Evolutionary conservation across 2,797 vertebrate genomes (phyloP).

Genomic region (Gambusia yucatana): DNA sequence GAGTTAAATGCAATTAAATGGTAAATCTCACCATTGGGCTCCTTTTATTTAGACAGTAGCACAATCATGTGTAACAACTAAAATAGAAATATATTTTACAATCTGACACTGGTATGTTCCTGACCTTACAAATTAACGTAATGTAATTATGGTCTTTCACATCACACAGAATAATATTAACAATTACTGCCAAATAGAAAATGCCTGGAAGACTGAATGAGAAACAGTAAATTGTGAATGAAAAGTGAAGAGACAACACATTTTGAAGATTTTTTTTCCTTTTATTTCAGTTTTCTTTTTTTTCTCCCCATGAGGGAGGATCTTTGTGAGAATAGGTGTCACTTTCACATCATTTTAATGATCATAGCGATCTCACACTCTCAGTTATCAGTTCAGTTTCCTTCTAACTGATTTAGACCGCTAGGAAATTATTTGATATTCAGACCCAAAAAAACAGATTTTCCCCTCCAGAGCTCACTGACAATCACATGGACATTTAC

Average conservation of each 20-base stretch:
- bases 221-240: background rate
- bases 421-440: slow-evolving; percentile 3
- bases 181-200: background rate
- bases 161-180: background rate
- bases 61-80: background rate
- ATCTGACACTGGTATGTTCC: background rate
- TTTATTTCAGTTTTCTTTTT: slow-evolving; percentile 49
- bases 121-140: background rate
- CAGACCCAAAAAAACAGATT: slow-evolving; percentile 1
- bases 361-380: background rate
- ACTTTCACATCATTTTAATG: slow-evolving; percentile 30
- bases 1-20: background rate
- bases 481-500: background rate
- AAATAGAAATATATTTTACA: background rate
- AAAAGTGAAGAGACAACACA: background rate
- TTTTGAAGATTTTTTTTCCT: slow-evolving; percentile 10
- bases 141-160: background rate
- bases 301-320: slow-evolving; percentile 10
- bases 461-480: background rate
- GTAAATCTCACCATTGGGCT: background rate
- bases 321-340: slow-evolving; percentile 19
- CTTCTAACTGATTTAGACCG: background rate
- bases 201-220: background rate
- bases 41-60: background rate
- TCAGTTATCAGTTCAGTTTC: slow-evolving; percentile 4